Conservation (phyloP, 2,797 vertebrate genomes). For the Rhinella marina region DNA sequence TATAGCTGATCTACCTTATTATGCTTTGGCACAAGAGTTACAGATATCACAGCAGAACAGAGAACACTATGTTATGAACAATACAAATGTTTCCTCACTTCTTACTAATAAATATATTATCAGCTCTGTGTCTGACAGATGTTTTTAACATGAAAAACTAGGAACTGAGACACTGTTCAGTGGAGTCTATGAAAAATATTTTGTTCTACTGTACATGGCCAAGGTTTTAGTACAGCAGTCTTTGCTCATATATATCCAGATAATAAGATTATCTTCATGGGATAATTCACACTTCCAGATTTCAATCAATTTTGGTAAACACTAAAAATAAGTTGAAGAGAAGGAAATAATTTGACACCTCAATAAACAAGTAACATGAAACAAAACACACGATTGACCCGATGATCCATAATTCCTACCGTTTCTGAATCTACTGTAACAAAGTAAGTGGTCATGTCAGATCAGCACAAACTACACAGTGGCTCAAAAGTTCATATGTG, state of each 20-base stretch:
- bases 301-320: background rate
- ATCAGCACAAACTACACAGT: background rate
- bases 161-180: constrained; percentile 8
- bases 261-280: constrained; percentile 1
- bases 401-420: background rate
- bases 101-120: constrained; percentile 1
- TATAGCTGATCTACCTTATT: background rate
- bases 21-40: background rate
- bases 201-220: background rate
- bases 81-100: constrained; percentile 10
- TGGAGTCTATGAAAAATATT: constrained; percentile 6
- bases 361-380: background rate
- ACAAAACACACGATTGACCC: background rate
- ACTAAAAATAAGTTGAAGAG: background rate
- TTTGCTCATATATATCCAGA: background rate
- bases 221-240: background rate
- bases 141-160: constrained; percentile 24
- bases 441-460: background rate
- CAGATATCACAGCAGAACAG: background rate
- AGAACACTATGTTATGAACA: background rate
- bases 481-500: background rate
- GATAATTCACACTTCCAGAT: constrained; percentile 1
- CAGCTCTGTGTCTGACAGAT: background rate
- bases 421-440: too few relatives aligned
- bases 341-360: background rate